phyloP scores from a whole-genome alignment of 2,888 invertebrate species.

The Thumatha senex region DNA sequence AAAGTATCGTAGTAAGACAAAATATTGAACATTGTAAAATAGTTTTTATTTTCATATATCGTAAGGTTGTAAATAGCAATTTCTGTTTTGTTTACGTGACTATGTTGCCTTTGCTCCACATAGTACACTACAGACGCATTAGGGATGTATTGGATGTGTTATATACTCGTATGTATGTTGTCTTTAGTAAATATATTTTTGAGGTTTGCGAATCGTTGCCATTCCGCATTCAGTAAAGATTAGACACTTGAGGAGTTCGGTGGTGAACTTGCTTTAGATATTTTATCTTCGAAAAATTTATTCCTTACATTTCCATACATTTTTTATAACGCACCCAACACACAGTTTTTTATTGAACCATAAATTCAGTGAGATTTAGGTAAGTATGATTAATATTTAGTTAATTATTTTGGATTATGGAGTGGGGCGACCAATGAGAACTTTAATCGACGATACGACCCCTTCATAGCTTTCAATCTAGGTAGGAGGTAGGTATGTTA shows the following conservation, averaged over 20 bases:
- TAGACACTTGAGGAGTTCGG: background rate
- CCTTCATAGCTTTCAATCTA: too few species aligned
- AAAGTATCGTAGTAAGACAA: conserved; percentile 5
- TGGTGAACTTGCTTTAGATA: too few species aligned
- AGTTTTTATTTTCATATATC: accelerated
- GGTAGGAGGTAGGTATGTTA: too few species aligned
- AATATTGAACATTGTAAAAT: background rate
- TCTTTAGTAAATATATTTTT: background rate
- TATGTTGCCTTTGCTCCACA: background rate
- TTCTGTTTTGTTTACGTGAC: background rate
- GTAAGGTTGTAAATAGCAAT: background rate
- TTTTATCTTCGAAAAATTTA: too few species aligned
- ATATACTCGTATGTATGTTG: background rate
- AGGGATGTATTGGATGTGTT: background rate
- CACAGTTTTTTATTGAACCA: too few species aligned
- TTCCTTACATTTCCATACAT: too few species aligned
- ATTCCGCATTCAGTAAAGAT: background rate
- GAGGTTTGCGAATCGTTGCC: background rate
- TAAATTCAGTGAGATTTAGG: too few species aligned
- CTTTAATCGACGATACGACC: too few species aligned
- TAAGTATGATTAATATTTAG: too few species aligned
- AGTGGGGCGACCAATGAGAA: too few species aligned
- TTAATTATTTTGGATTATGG: too few species aligned
- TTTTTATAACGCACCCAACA: too few species aligned
- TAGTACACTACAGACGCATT: background rate